These are phyloP conservation scores for Hoplostethus mediterraneus DNA, from an alignment of 2,797 vertebrate genomes.

Conservation along the genomic window DNA sequence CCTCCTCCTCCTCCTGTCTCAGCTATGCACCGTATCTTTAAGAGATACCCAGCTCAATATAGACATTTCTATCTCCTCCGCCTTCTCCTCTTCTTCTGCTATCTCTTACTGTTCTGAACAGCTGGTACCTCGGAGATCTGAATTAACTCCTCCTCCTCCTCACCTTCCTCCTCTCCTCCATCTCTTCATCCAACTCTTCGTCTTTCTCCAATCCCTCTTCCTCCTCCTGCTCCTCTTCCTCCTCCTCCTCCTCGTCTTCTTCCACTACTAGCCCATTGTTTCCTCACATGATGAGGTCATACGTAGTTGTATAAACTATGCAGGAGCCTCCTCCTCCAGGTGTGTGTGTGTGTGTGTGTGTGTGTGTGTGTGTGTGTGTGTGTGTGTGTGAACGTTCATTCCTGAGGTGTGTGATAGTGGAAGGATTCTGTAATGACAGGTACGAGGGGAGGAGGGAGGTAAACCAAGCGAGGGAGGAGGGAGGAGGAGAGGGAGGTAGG, in stretches of 20 bases:
- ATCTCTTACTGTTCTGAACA: neutral
- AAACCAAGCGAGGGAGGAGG: neutral
- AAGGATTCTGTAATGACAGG: constrained; percentile 54
- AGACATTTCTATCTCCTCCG: constrained; percentile 10
- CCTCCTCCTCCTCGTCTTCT: no score
- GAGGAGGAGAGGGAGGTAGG: neutral
- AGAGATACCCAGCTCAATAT: constrained; percentile 17
- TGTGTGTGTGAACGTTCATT: constrained; percentile 19
- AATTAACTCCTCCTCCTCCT: neutral
- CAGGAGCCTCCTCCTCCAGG: no score
- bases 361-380: constrained; percentile 7
- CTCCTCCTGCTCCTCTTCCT: no score
- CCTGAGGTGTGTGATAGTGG: constrained; percentile 55
- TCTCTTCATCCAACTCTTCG: no score
- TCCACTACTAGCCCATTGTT: no score
- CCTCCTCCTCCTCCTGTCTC: neutral
- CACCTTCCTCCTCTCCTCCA: no score
- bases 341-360: constrained; percentile 4
- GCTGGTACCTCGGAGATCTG: no score
- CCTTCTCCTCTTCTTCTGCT: constrained; percentile 3
- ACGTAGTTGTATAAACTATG: no score
- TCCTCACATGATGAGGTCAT: constrained; percentile 31
- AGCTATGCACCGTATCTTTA: neutral
- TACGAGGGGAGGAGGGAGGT: neutral
- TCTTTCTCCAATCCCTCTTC: no score